Conservation (phyloP, 2,113 vertebrate species). For the Phalacrocorax brasilianus region DNA sequence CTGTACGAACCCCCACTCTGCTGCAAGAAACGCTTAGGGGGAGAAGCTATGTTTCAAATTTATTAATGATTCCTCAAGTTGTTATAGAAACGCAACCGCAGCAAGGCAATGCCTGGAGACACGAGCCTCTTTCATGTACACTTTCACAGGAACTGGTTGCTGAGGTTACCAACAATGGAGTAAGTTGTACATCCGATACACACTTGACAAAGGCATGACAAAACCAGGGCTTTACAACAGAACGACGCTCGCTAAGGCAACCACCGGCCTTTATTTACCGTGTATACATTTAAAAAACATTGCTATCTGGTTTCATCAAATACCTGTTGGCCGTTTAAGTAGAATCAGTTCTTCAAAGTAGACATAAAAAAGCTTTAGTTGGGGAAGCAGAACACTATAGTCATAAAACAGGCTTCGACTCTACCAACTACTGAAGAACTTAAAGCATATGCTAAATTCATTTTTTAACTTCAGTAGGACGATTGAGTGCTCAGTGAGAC, state of each 20-base stretch:
- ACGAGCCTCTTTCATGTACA: background rate
- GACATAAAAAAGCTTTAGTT: background rate
- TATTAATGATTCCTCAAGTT: conserved; percentile 40
- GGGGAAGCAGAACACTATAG: background rate
- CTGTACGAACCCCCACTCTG: background rate
- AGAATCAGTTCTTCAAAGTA: background rate
- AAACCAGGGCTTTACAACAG: background rate
- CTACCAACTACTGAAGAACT: background rate
- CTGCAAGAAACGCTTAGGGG: background rate
- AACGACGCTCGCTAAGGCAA: background rate
- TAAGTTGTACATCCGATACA: background rate
- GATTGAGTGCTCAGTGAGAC: background rate
- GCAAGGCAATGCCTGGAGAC: background rate
- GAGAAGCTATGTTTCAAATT: conserved; percentile 9
- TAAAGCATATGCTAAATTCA: background rate
- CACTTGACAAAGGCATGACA: background rate
- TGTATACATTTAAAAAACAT: background rate
- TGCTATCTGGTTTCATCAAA: background rate
- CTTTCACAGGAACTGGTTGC: background rate
- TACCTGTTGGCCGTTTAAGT: background rate
- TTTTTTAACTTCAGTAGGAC: background rate
- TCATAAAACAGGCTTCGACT: background rate
- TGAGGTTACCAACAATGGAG: conserved; percentile 33
- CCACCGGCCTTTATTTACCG: background rate
- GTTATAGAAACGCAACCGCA: conserved; percentile 4